These are phyloP conservation scores for Psilopogon haemacephalus DNA, from an alignment of 2,113 vertebrate genomes.

Conservation along the genomic window DNA sequence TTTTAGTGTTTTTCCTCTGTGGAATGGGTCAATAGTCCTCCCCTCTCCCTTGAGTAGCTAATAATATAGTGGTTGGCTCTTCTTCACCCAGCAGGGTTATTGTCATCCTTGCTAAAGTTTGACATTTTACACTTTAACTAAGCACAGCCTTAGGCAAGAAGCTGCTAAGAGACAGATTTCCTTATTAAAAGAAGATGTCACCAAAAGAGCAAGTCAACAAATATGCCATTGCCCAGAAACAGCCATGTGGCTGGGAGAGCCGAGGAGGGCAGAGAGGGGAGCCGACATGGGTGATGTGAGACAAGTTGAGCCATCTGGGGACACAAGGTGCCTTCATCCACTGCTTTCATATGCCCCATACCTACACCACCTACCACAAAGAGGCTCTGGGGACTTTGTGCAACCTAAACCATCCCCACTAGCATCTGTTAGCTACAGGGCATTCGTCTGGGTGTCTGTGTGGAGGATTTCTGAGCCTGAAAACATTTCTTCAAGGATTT, in stretches of 20 bases:
- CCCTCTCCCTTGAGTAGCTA: conserved; percentile 56
- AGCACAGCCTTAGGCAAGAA: conserved; percentile 76
- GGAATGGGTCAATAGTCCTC: conserved; percentile 16
- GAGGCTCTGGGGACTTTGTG: not conserved
- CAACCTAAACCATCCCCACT: not conserved
- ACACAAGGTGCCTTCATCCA: not conserved
- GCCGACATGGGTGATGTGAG: not conserved
- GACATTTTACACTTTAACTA: conserved; percentile 83
- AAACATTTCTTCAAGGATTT: conserved; percentile 29
- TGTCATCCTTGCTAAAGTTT: conserved; percentile 78
- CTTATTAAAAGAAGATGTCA: conserved; percentile 79
- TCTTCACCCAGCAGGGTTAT: conserved; percentile 72
- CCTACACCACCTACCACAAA: accelerated
- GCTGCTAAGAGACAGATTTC: conserved; percentile 77
- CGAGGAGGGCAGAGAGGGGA: accelerated
- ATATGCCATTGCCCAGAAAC: conserved; percentile 68
- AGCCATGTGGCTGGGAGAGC: not conserved
- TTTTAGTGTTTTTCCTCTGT: conserved; percentile 1
- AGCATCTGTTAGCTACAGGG: not conserved
- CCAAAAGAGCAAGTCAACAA: conserved; percentile 80
- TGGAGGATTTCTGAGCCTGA: not conserved
- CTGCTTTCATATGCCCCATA: not conserved
- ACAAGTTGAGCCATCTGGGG: not conserved
- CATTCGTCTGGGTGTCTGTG: not conserved
- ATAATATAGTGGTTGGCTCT: conserved; percentile 68